Percentiles rank a stretch among this genome's conserved stretches.
Conservation (phyloP, 2,888 invertebrate species). For the Crematogaster levior region DNA sequence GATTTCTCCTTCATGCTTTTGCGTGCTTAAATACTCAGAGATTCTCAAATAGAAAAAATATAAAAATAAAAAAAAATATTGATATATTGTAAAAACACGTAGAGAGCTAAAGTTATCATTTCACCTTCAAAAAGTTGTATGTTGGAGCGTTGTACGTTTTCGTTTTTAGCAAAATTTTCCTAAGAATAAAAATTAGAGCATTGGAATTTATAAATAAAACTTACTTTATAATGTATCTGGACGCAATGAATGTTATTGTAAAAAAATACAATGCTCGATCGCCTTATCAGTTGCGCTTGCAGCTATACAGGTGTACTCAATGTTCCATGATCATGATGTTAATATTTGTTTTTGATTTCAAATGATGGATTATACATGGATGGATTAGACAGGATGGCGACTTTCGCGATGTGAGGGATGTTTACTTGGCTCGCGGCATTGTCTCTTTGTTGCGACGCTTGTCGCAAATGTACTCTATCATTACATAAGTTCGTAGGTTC, state of each 20-base stretch:
- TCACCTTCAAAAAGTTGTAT: background rate
- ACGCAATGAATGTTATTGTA: background rate
- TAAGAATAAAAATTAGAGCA: background rate
- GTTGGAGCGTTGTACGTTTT: background rate
- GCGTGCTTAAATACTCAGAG: constrained; percentile 20
- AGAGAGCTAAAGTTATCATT: background rate
- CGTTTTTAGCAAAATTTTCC: background rate
- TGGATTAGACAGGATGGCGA: constrained; percentile 30
- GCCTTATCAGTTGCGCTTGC: constrained; percentile 49
- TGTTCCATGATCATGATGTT: constrained; percentile 27
- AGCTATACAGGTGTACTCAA: constrained; percentile 64
- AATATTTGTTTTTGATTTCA: constrained; percentile 54
- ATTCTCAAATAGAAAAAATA: background rate
- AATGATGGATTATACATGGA: constrained; percentile 40
- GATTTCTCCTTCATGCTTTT: constrained; percentile 35
- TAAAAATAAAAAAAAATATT: background rate
- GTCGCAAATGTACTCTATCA: constrained; percentile 41
- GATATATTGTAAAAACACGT: background rate
- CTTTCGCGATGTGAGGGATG: constrained; percentile 3
- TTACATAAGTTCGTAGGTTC: constrained; percentile 36
- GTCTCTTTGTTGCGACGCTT: constrained; percentile 31
- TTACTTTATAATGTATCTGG: background rate
- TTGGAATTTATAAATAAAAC: background rate
- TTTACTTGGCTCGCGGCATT: constrained; percentile 4
- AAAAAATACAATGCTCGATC: background rate